Conservation (phyloP, 1,140 invertebrate genomes). For the Microplitis demolitor region DNA sequence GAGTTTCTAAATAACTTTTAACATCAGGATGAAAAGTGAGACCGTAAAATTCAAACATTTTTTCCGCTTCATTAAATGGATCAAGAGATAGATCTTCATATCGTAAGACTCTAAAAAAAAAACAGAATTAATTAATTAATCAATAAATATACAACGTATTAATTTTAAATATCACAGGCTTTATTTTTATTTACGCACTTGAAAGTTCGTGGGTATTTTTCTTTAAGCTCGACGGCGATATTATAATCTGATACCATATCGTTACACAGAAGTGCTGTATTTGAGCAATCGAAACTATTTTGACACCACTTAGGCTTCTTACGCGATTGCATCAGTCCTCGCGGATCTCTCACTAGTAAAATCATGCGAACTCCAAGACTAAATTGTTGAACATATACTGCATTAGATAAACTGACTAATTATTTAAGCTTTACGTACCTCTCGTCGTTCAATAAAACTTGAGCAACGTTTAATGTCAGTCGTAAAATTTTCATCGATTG, state of each 20-base stretch:
- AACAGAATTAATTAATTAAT: background rate
- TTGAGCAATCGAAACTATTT: slow-evolving; percentile 78
- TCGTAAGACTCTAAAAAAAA: slow-evolving; percentile 70
- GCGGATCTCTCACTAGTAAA: slow-evolving; percentile 80
- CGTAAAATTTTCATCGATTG: slow-evolving; percentile 87
- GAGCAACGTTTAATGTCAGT: slow-evolving; percentile 72
- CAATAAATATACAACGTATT: background rate
- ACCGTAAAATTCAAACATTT: slow-evolving; percentile 78
- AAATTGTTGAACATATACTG: slow-evolving; percentile 16
- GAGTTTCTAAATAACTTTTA: slow-evolving; percentile 76
- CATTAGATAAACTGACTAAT: background rate
- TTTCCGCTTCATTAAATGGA: slow-evolving; percentile 71
- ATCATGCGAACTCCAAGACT: slow-evolving; percentile 79
- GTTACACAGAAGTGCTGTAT: slow-evolving; percentile 75
- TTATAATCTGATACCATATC: slow-evolving; percentile 84
- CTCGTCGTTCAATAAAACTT: slow-evolving; percentile 73
- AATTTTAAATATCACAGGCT: background rate
- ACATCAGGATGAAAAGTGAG: slow-evolving; percentile 73
- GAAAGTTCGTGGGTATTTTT: slow-evolving; percentile 73
- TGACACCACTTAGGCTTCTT: slow-evolving; percentile 85
- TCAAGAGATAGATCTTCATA: slow-evolving; percentile 85
- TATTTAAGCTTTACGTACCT: slow-evolving; percentile 61
- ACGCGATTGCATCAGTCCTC: slow-evolving; percentile 84
- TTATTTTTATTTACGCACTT: slow-evolving; percentile 61
- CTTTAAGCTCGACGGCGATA: slow-evolving; percentile 71